These are phyloP conservation scores for Brienomyrus longianalis DNA, from an alignment of 2,113 vertebrate species.

Conservation along the genomic window DNA sequence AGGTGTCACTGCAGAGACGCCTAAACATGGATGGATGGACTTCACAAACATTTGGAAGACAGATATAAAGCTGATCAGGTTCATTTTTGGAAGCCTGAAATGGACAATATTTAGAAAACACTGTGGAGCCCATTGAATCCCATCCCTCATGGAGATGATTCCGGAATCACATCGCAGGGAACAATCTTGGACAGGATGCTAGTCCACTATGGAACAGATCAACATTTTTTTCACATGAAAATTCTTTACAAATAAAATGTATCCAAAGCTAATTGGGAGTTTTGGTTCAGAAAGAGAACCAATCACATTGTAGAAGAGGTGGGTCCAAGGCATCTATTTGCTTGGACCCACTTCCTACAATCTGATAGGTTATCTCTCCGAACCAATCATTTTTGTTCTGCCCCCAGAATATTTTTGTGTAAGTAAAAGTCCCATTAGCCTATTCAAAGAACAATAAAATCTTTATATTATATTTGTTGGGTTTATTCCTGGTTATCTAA, in stretches of 20 bases:
- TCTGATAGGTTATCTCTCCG: too few species aligned
- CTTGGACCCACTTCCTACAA: neutral
- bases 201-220: neutral
- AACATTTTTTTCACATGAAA: neutral
- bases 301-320: too few species aligned
- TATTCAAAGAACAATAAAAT: neutral
- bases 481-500: neutral
- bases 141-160: neutral
- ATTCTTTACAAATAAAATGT: neutral
- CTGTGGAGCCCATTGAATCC: neutral
- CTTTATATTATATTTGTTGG: neutral
- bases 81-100: neutral
- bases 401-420: neutral
- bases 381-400: neutral
- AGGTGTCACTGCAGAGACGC: neutral
- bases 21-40: neutral
- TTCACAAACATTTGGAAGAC: neutral
- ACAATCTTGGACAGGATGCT: neutral
- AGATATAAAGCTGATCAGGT: neutral
- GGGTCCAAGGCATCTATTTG: neutral
- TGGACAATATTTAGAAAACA: neutral
- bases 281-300: neutral
- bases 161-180: neutral
- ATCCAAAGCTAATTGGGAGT: neutral
- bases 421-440: neutral